Percentiles rank a stretch among this genome's conserved stretches.
phyloP scores from a whole-genome alignment of 2,797 vertebrate species.

The Zenarchopterus dispar region DNA sequence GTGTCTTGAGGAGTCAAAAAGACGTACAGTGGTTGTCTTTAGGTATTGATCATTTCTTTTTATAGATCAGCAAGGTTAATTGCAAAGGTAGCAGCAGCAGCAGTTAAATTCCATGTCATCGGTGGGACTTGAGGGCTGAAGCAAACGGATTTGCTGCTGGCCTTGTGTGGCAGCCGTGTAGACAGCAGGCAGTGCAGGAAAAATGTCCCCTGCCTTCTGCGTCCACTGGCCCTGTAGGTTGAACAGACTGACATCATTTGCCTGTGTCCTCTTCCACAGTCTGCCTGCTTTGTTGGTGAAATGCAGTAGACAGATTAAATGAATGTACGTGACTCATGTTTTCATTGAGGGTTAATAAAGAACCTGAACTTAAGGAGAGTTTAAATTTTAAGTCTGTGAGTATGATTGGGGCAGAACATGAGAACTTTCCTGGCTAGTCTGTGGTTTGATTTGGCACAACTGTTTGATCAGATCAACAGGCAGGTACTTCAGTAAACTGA shows the following conservation, averaged over 20 bases:
- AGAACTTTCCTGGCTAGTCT: slow-evolving; percentile 18
- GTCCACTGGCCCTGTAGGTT: slow-evolving; percentile 55
- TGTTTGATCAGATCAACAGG: slow-evolving; percentile 30
- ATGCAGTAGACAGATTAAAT: slow-evolving; percentile 24
- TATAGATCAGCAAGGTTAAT: slow-evolving; percentile 38
- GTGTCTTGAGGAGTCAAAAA: not conserved
- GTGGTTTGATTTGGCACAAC: slow-evolving; percentile 15
- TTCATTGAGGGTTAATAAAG: slow-evolving; percentile 29
- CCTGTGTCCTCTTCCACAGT: slow-evolving; percentile 67
- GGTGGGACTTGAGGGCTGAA: slow-evolving; percentile 22
- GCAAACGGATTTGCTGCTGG: slow-evolving; percentile 42
- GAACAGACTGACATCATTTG: slow-evolving; percentile 67
- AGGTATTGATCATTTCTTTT: slow-evolving; percentile 20
- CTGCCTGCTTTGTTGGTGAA: slow-evolving; percentile 38
- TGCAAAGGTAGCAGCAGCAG: slow-evolving; percentile 17
- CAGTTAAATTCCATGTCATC: slow-evolving; percentile 31
- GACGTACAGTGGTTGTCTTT: not conserved
- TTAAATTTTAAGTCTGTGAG: slow-evolving; percentile 4
- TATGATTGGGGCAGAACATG: not conserved
- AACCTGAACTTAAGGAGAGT: not conserved
- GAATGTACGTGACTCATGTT: slow-evolving; percentile 3
- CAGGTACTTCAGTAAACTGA: too few relatives aligned
- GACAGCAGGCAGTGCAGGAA: slow-evolving; percentile 55
- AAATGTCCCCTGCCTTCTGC: slow-evolving; percentile 49
- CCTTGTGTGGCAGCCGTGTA: slow-evolving; percentile 36